phyloP scores from a whole-genome alignment of 2,888 invertebrate species.

The Minunthozetes semirufus region DNA sequence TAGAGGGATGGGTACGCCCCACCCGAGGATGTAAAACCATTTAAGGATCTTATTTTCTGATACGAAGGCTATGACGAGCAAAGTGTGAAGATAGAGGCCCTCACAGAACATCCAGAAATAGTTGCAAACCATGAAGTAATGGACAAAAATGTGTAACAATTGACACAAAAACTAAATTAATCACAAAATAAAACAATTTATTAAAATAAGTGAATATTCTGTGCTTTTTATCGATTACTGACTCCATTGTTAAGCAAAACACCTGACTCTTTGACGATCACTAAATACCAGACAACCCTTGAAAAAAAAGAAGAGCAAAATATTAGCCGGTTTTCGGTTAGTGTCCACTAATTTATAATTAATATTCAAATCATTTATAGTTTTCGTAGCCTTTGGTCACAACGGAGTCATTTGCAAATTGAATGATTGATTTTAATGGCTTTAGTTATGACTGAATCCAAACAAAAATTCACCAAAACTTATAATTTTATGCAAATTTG shows the following conservation, averaged over 20 bases:
- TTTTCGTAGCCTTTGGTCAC: not conserved
- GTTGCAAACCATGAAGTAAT: slow-evolving; percentile 82
- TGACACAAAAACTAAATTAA: slow-evolving; percentile 67
- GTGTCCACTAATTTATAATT: not conserved
- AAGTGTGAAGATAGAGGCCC: slow-evolving; percentile 85
- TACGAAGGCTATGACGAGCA: slow-evolving; percentile 83
- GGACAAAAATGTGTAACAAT: slow-evolving; percentile 68
- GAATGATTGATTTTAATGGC: too few species aligned
- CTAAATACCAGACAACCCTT: slow-evolving; percentile 48
- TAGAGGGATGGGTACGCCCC: slow-evolving; percentile 53
- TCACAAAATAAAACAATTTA: not conserved
- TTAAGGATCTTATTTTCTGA: slow-evolving; percentile 75
- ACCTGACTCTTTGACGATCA: slow-evolving; percentile 40
- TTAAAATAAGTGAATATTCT: not conserved
- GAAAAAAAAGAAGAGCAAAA: not conserved
- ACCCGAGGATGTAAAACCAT: slow-evolving; percentile 74
- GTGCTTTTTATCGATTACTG: slow-evolving; percentile 34
- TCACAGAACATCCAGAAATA: slow-evolving; percentile 97
- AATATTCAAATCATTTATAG: not conserved
- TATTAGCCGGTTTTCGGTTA: not conserved
- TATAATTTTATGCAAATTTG: not conserved
- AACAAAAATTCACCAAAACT: not conserved
- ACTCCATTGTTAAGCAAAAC: slow-evolving; percentile 42
- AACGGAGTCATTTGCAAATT: not conserved
- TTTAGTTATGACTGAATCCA: not conserved